Conservation (phyloP, 2,113 vertebrate genomes). For the Gasterosteus nipponicus region DNA sequence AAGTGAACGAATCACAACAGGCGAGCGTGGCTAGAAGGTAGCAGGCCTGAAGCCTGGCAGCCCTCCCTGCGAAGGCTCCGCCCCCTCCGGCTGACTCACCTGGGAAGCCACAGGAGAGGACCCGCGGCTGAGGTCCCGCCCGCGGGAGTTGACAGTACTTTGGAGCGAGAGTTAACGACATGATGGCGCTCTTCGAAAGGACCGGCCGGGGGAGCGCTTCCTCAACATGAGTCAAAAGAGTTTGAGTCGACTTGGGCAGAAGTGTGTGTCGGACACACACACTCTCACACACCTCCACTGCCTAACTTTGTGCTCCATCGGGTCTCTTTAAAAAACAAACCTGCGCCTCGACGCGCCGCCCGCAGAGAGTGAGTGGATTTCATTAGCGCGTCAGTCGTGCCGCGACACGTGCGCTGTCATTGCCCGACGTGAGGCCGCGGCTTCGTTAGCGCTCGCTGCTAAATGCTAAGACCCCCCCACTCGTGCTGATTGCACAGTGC, state of each 20-base stretch:
- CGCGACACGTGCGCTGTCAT: conserved; percentile 28
- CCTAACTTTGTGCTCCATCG: not conserved
- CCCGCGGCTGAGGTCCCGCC: too few relatives aligned
- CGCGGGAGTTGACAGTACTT: conserved; percentile 2
- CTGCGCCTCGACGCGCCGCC: not conserved
- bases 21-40: not conserved
- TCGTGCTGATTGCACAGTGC: conserved; percentile 19
- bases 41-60: not conserved
- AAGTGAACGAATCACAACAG: not conserved
- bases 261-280: not conserved
- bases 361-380: conserved; percentile 14
- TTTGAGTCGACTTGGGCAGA: not conserved
- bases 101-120: not conserved
- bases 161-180: not conserved
- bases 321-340: not conserved
- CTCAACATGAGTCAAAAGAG: not conserved
- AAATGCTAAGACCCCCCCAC: not conserved
- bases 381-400: conserved; percentile 20
- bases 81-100: not conserved
- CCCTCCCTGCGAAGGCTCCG: not conserved
- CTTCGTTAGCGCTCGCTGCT: conserved; percentile 12
- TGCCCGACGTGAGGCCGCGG: conserved; percentile 27
- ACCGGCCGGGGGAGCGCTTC: not conserved
- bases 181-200: not conserved
- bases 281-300: not conserved